phyloP scores from a whole-genome alignment of 2,797 vertebrate species.

The Syndactyla subalaris region DNA sequence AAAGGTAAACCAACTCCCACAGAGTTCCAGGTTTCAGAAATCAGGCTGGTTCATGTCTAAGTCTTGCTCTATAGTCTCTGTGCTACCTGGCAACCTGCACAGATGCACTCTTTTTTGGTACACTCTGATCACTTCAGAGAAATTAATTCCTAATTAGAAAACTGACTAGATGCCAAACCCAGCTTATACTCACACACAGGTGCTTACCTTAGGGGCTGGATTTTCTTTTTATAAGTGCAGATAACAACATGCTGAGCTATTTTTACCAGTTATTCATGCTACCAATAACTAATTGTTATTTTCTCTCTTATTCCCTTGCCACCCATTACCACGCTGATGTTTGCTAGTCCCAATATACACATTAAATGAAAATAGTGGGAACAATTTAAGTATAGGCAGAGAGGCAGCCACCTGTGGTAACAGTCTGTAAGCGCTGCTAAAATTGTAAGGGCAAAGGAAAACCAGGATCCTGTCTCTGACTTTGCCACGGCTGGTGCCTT shows the following conservation, averaged over 20 bases:
- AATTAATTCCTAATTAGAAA: constrained; percentile 9
- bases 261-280: neutral
- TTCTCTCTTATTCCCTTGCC: neutral
- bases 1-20: neutral
- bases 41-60: neutral
- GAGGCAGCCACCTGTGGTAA: neutral
- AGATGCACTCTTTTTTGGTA: neutral
- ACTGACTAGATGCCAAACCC: neutral
- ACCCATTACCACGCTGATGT: neutral
- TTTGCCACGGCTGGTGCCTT: neutral
- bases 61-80: neutral
- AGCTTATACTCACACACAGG: neutral
- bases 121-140: neutral
- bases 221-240: neutral
- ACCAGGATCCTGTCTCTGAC: neutral
- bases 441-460: neutral
- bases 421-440: neutral
- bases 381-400: neutral
- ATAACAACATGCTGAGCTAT: neutral
- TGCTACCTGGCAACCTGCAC: neutral
- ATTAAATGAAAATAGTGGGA: neutral
- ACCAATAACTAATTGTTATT: neutral
- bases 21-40: neutral
- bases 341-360: neutral
- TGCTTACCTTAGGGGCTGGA: neutral